Percentiles rank a stretch among this genome's conserved stretches.
Evolutionary conservation across 2,888 invertebrate genomes (phyloP).

Genomic region (Drosophila melanosoma): DNA sequence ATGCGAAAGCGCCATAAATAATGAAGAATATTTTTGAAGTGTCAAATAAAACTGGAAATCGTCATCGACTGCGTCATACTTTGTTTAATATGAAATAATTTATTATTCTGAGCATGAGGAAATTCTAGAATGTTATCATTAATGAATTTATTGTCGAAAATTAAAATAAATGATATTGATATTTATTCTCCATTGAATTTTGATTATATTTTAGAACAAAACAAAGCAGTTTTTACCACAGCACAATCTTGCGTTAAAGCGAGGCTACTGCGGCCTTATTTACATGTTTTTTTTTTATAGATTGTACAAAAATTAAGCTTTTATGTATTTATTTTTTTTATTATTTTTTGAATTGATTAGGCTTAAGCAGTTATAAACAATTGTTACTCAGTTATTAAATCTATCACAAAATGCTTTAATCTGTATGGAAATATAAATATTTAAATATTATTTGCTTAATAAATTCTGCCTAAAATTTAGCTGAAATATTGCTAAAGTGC

Average conservation of each 20-base stretch:
- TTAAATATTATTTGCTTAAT: background rate
- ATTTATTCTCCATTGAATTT: no score
- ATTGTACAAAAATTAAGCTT: background rate
- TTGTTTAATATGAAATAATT: no score
- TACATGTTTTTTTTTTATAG: background rate
- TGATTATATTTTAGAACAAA: no score
- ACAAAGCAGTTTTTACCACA: background rate
- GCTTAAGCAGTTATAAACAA: no score
- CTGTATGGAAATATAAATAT: no score
- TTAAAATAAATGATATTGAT: no score
- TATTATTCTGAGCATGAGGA: background rate
- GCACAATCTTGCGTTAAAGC: background rate
- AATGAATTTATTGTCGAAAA: no score
- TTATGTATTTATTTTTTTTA: no score
- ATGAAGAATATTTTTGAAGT: background rate
- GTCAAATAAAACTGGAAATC: background rate
- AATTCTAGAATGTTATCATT: background rate
- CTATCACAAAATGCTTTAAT: no score
- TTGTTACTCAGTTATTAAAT: no score
- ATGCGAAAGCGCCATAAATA: background rate
- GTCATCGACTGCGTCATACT: no score
- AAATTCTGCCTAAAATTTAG: background rate
- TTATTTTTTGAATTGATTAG: no score
- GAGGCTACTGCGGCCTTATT: background rate
- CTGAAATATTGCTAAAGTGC: conserved; percentile 17